Conservation (phyloP, 1,140 invertebrate species). For the Orussus abietinus region DNA sequence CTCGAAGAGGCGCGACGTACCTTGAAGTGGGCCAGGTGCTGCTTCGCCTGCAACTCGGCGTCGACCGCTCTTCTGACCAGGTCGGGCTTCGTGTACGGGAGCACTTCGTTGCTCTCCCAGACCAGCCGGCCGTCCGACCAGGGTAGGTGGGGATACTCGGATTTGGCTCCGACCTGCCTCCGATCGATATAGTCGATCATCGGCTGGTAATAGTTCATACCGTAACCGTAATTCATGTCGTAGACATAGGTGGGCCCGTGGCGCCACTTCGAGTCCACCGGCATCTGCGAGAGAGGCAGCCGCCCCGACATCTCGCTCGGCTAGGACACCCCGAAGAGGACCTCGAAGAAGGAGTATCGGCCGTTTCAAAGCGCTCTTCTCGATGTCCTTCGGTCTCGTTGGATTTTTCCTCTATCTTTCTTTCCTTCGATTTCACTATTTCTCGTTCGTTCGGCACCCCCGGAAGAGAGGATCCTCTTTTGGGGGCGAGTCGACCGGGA, state of each 20-base stretch:
- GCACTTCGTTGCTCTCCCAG: constrained; percentile 52
- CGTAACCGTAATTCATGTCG: constrained; percentile 74
- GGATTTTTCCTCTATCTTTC: constrained; percentile 8
- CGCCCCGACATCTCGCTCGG: constrained; percentile 36
- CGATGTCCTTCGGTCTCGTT: too few species aligned
- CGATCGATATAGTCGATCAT: constrained; percentile 76
- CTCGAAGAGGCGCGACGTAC: constrained; percentile 27
- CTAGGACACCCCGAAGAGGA: too few species aligned
- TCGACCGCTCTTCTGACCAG: constrained; percentile 60
- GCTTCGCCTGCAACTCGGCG: constrained; percentile 63
- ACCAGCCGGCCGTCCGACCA: constrained; percentile 65
- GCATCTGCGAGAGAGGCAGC: constrained; percentile 47
- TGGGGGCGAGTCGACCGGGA: too few species aligned
- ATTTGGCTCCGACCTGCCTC: constrained; percentile 44
- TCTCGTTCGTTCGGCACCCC: too few species aligned
- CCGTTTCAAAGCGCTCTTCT: too few species aligned
- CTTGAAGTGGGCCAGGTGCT: constrained; percentile 58
- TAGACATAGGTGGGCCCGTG: constrained; percentile 63
- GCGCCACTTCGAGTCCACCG: constrained; percentile 46
- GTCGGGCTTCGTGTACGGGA: constrained; percentile 62
- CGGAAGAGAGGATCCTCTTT: too few species aligned
- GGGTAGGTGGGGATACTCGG: constrained; percentile 62
- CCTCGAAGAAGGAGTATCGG: too few species aligned
- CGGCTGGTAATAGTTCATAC: constrained; percentile 77
- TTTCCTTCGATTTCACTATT: too few species aligned